Percentiles rank a stretch among this genome's conserved stretches.
Evolutionary conservation across 1,140 invertebrate species (phyloP).

Genomic region (Phymorhynchus buccinoides): DNA sequence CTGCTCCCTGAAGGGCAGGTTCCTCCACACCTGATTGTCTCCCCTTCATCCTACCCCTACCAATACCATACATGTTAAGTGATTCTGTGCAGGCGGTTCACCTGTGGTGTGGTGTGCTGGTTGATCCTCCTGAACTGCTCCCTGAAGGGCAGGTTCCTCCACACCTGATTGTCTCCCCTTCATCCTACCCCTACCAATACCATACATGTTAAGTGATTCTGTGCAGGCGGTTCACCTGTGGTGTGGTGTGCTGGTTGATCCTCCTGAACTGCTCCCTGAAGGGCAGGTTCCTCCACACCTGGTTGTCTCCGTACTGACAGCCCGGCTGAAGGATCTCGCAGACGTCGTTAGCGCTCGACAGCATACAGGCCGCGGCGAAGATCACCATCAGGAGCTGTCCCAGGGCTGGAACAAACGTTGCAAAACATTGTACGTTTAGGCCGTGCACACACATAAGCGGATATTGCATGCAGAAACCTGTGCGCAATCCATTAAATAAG

Average conservation of each 20-base stretch:
- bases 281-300: constrained; percentile 30
- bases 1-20: too few relatives aligned
- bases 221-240: too few relatives aligned
- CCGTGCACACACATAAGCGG: too few relatives aligned
- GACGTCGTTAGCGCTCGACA: constrained; percentile 3
- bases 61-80: too few relatives aligned
- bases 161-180: background rate
- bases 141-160: constrained; percentile 32
- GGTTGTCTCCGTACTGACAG: constrained; percentile 19
- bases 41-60: too few relatives aligned
- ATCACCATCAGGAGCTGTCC: constrained; percentile 34
- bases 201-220: too few relatives aligned
- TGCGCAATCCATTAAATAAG: too few relatives aligned
- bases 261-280: constrained; percentile 15
- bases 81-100: too few relatives aligned
- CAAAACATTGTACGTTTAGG: too few relatives aligned
- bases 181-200: too few relatives aligned
- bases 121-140: constrained; percentile 22
- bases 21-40: too few relatives aligned
- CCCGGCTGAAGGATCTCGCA: background rate
- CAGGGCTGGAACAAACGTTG: constrained; percentile 27
- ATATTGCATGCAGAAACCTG: too few relatives aligned
- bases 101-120: constrained; percentile 36
- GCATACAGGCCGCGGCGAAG: background rate
- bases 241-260: constrained; percentile 37